phyloP scores from a whole-genome alignment of 2,797 vertebrate species.

The Poeciliopsis turneri region DNA sequence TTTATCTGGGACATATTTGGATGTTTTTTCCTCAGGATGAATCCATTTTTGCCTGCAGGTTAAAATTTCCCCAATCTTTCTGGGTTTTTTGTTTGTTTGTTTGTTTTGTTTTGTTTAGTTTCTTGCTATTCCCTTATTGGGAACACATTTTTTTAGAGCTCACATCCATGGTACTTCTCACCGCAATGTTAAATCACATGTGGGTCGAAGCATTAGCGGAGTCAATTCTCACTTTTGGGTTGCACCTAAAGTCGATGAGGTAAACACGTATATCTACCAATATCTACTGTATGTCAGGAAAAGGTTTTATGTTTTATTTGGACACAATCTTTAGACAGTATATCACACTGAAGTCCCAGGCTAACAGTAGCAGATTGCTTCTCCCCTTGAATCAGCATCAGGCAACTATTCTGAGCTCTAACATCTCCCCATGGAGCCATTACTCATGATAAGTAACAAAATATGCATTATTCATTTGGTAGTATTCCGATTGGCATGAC shows the following conservation, averaged over 20 bases:
- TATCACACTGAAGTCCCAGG: conserved; percentile 1
- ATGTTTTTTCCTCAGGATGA: not conserved
- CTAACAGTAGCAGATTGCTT: conserved; percentile 9
- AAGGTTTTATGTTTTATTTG: not conserved
- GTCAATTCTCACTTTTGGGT: not conserved
- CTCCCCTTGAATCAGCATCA: not conserved
- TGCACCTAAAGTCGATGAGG: not conserved
- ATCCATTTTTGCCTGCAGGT: not conserved
- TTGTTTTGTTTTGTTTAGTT: not conserved
- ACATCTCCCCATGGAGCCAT: conserved; percentile 29
- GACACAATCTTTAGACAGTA: conserved; percentile 1
- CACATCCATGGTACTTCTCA: not conserved
- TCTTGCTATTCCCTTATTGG: not conserved
- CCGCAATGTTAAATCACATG: not conserved
- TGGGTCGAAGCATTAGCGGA: not conserved
- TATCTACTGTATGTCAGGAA: not conserved
- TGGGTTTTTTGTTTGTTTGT: not conserved
- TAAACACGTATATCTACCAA: not conserved
- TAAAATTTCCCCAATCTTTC: not conserved
- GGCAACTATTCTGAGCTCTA: conserved; percentile 3
- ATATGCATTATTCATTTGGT: conserved; percentile 46
- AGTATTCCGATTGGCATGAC: conserved; percentile 29
- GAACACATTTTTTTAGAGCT: not conserved
- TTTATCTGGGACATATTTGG: not conserved
- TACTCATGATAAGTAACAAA: conserved; percentile 38